Base-by-base conservation (phyloP, 2,797 vertebrate species). In the Somateria mollissima region DNA sequence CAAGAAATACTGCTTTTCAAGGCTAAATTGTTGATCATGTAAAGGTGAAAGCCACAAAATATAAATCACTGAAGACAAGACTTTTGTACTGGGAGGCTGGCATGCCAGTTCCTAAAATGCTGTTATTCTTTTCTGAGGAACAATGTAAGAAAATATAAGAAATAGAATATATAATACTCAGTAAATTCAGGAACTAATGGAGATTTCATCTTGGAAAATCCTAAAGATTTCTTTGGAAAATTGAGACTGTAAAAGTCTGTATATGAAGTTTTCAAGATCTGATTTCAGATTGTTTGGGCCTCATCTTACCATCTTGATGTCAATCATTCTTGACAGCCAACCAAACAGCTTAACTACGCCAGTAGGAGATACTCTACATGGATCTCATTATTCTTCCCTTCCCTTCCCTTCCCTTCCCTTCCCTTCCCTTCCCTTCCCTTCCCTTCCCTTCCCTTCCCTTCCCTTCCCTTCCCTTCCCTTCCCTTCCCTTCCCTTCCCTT, bases 41-140 rank as follows among this genome's bases (percentile, higher is more conserved):
- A 49, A 39, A 73, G 27, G 5, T n/a, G 20, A 54, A 14, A 41
- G 13, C 11, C 47, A 47, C 11, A 20, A 73, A 76, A 20, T 25
- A 8, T 25, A 34, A 65, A 2, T 57, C 28, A 61, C 24, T 75
- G n/a, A 79, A 72, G 19, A 36, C 10, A 28, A 57, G 13, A 7
- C 4, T 70, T 19, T 57, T 57, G 13, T 66, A 61, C 2, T 0
- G 1, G 3, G 2, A 41, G 1, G 28, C 3, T 32, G 10, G 27
- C 21, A 66, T 32, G 39, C 41, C 74, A 11, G 22, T n/a, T 61
- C 25, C 2, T 13, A 64, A 85, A 64, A 54, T 14, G 61, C 4
- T 28, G 4, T 15, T 36, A 25, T 13, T 39, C 4, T 54, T 70
- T 72, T 70, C 32, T 73, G 10, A 6, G 34, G 25, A 34, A 70